These are phyloP conservation scores for Brienomyrus longianalis DNA, from an alignment of 2,113 vertebrate species.

Conservation along the genomic window DNA sequence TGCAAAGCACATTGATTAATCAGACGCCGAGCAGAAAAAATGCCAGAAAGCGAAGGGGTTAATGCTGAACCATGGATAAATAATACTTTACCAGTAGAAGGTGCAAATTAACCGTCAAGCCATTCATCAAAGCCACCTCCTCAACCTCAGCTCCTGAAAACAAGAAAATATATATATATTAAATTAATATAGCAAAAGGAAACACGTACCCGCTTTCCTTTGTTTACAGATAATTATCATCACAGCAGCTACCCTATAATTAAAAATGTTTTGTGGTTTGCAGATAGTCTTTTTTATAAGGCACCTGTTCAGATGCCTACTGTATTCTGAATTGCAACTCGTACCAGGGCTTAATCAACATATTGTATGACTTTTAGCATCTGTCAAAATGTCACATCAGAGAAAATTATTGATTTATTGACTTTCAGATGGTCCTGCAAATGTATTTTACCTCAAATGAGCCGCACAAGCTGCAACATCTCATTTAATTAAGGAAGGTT, in stretches of 20 bases:
- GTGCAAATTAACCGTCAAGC: conserved; percentile 87
- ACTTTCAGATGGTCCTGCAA: background rate
- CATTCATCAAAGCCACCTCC: conserved; percentile 82
- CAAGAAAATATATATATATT: background rate
- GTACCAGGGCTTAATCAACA: background rate
- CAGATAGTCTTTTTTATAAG: background rate
- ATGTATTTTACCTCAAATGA: conserved; percentile 1
- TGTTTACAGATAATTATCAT: background rate
- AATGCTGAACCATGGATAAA: background rate
- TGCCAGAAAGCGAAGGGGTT: background rate
- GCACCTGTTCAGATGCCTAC: background rate
- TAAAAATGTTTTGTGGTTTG: background rate
- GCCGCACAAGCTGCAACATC: background rate
- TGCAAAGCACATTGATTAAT: conserved; percentile 48
- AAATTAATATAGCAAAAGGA: background rate
- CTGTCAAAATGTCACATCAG: conserved; percentile 7
- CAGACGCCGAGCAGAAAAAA: background rate
- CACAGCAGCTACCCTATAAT: background rate
- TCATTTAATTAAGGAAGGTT: conserved; percentile 7
- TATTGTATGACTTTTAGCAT: background rate
- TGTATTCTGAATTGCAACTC: background rate
- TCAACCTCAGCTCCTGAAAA: conserved; percentile 60
- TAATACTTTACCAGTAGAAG: conserved; percentile 71
- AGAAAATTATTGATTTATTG: conserved; percentile 12
- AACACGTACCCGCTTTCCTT: background rate